Percentiles rank a stretch among this genome's conserved stretches.
These are phyloP conservation scores for Microcebus lehilahytsara DNA, from an alignment of 2,113 vertebrate species.

Conservation along the genomic window DNA sequence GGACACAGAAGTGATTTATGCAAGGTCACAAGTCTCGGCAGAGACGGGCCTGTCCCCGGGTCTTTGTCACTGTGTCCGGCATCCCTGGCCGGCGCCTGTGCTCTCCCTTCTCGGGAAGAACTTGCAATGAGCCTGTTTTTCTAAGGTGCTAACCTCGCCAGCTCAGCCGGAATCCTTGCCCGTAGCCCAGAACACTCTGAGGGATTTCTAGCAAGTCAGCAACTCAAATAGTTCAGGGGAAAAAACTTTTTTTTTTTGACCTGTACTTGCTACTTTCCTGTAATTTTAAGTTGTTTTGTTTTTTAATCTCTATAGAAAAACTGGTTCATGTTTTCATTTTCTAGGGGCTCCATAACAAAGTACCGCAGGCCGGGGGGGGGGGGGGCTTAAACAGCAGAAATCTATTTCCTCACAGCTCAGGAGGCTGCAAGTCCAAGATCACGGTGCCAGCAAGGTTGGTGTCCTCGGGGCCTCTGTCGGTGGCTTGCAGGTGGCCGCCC, in stretches of 20 bases:
- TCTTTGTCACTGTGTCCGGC: neutral
- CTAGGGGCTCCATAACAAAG: neutral
- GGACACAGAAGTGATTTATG: neutral
- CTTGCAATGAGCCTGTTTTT: neutral
- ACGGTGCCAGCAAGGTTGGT: no score
- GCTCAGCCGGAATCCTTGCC: neutral
- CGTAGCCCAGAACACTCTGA: neutral
- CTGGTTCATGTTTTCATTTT: neutral
- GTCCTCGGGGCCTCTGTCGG: neutral
- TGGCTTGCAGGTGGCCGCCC: neutral
- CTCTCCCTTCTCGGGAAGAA: neutral
- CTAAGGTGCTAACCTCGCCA: neutral
- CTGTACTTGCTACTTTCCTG: neutral
- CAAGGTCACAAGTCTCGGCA: neutral
- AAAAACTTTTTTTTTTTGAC: neutral
- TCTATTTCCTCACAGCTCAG: neutral
- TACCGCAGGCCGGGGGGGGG: fast-evolving
- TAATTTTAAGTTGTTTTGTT: neutral
- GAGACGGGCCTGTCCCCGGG: neutral
- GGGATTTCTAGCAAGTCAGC: neutral
- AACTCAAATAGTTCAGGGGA: neutral
- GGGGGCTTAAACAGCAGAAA: neutral
- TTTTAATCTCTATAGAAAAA: neutral
- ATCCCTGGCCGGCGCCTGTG: no score
- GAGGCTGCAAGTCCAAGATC: neutral